These are phyloP conservation scores for Nezara viridula DNA, from an alignment of 2,888 invertebrate species.

Conservation along the genomic window DNA sequence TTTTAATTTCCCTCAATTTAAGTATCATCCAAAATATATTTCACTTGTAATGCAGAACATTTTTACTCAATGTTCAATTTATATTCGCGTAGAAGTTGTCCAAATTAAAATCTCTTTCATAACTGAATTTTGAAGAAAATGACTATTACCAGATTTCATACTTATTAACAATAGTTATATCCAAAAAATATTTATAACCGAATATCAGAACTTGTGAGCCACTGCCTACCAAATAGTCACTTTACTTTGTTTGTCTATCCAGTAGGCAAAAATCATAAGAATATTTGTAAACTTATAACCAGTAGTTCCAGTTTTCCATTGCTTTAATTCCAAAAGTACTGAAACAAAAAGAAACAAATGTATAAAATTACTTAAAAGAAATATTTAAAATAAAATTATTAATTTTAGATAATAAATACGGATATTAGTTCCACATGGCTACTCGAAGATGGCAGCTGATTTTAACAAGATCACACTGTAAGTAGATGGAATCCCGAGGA, in stretches of 20 bases:
- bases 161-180: not conserved
- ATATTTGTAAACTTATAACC: not conserved
- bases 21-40: not conserved
- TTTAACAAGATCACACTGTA: no score
- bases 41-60: not conserved
- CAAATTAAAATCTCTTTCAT: not conserved
- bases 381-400: no score
- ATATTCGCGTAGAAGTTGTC: not conserved
- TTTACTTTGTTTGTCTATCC: not conserved
- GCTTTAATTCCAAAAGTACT: not conserved
- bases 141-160: not conserved
- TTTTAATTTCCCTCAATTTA: not conserved
- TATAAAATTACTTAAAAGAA: not conserved
- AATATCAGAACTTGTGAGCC: conserved; percentile 2
- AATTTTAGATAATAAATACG: no score
- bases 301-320: not conserved
- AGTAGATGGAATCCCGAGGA: no score
- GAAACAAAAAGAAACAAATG: not conserved
- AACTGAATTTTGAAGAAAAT: not conserved
- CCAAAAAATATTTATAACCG: conserved; percentile 29
- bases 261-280: not conserved
- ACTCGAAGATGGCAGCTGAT: no score
- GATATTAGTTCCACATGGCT: no score
- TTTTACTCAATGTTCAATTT: not conserved
- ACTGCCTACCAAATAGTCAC: not conserved